Percentiles rank a stretch among this genome's conserved stretches.
Conservation (phyloP, 2,113 vertebrate species). For the Machaerirhynchus nigripectus region DNA sequence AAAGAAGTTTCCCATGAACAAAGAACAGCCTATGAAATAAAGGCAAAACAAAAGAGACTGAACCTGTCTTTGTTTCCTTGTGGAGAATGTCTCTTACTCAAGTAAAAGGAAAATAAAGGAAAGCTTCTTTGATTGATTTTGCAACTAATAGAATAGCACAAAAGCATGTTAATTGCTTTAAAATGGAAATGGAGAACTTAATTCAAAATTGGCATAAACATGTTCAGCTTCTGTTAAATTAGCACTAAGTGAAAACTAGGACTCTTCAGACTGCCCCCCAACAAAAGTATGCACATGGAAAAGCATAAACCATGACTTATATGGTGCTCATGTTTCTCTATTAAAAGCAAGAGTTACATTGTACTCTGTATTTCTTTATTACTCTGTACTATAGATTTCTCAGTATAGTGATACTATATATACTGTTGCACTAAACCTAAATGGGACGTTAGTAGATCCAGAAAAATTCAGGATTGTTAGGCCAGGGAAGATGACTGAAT, state of each 20-base stretch:
- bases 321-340: background rate
- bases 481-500: background rate
- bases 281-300: background rate
- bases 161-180: conserved; percentile 6
- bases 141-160: background rate
- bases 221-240: background rate
- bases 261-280: background rate
- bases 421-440: background rate
- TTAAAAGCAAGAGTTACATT: background rate
- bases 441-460: background rate
- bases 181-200: conserved; percentile 13
- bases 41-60: background rate
- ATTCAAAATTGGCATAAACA: background rate
- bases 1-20: background rate
- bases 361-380: background rate
- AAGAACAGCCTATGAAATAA: background rate
- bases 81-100: background rate
- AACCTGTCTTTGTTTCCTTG: conserved; percentile 1
- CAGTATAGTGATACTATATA: background rate
- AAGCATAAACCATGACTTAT: background rate
- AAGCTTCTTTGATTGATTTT: conserved; percentile 25
- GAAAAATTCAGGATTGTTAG: background rate
- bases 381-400: background rate
- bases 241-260: background rate
- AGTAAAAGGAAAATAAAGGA: conserved; percentile 2